Evolutionary conservation across 2,113 vertebrate genomes (phyloP).

Genomic region (Zonotrichia leucophrys): DNA sequence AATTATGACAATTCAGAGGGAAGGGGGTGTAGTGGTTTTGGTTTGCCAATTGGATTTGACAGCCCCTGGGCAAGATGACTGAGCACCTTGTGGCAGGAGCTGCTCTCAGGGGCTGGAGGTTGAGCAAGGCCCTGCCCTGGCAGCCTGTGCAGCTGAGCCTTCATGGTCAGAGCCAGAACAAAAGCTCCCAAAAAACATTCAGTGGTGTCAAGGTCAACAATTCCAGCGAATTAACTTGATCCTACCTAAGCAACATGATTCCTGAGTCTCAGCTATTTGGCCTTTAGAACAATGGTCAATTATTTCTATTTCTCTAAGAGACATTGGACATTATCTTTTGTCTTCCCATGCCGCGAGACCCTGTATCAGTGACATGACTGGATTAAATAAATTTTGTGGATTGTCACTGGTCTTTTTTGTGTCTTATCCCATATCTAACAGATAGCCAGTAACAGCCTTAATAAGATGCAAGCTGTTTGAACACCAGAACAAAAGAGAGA

Average conservation of each 20-base stretch:
- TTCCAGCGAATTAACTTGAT: neutral
- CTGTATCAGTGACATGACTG: neutral
- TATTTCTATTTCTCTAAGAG: neutral
- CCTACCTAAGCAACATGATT: neutral
- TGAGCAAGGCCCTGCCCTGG: no score
- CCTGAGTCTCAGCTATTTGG: neutral
- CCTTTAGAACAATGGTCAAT: neutral
- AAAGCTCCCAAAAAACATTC: neutral
- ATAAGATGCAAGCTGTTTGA: neutral
- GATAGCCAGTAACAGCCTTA: neutral
- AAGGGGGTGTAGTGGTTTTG: neutral
- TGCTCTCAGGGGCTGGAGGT: no score
- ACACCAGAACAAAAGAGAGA: neutral
- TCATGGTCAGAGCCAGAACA: neutral
- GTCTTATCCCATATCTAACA: no score
- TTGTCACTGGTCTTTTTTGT: neutral
- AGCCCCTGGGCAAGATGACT: neutral
- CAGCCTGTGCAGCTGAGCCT: no score
- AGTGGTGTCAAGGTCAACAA: neutral
- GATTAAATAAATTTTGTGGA: neutral
- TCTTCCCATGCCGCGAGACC: neutral
- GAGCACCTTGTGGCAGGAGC: no score
- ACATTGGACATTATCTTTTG: neutral
- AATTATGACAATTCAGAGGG: neutral
- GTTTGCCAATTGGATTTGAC: neutral